A percentile compares a stretch with the other conserved stretches of the same genome.
Evolutionary conservation across 2,888 invertebrate genomes (phyloP).

Genomic region (Dysmachus trigonus): DNA sequence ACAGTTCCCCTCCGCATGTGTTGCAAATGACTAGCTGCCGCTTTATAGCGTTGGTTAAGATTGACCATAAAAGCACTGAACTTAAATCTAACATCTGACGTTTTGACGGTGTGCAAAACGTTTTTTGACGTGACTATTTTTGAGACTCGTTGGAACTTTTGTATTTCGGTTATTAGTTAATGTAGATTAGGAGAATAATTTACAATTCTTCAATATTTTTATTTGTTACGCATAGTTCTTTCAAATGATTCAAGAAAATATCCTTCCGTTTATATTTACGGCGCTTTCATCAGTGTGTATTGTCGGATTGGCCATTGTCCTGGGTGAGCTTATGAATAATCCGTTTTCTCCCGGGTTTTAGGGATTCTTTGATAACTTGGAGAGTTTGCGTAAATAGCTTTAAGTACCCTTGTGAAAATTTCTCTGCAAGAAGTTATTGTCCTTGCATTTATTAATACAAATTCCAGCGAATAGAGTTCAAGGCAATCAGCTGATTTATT

Average conservation of each 20-base stretch:
- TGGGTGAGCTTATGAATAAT: conserved; percentile 66
- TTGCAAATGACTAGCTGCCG: neutral
- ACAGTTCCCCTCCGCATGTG: neutral
- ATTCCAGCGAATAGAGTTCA: neutral
- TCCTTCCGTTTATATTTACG: conserved; percentile 62
- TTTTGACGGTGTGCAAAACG: neutral
- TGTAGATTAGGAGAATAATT: neutral
- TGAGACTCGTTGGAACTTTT: neutral
- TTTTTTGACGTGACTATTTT: neutral
- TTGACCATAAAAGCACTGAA: neutral
- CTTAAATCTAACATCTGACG: neutral
- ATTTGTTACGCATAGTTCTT: neutral
- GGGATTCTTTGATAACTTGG: neutral
- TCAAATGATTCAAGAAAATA: conserved; percentile 41
- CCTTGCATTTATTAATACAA: neutral
- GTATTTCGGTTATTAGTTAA: neutral
- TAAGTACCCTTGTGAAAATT: neutral
- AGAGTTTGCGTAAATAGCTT: neutral
- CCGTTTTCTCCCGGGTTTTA: neutral
- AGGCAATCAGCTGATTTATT: neutral
- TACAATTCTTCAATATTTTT: neutral
- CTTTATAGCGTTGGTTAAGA: neutral
- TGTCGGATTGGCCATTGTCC: conserved; percentile 68
- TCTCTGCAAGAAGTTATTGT: neutral
- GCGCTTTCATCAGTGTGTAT: conserved; percentile 68